These are phyloP conservation scores for Abramis brama DNA, from an alignment of 2,113 vertebrate species.

Conservation along the genomic window DNA sequence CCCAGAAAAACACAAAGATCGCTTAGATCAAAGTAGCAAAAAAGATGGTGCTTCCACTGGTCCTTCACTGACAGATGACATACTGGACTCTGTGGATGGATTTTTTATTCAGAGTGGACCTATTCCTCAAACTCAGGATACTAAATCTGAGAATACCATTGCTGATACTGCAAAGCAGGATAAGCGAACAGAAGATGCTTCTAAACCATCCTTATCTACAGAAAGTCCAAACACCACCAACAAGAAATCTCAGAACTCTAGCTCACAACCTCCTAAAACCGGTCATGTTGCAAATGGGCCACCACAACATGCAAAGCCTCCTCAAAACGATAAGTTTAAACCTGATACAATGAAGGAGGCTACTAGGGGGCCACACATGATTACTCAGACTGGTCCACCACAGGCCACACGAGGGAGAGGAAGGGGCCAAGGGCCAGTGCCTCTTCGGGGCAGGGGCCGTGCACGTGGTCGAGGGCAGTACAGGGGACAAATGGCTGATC, in stretches of 20 bases:
- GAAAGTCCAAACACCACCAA: background rate
- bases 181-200: conserved; percentile 44
- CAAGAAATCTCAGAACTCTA: conserved; percentile 56
- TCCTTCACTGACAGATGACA: conserved; percentile 69
- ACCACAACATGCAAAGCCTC: conserved; percentile 68
- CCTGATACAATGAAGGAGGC: conserved; percentile 69
- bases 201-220: conserved; percentile 47
- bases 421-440: conserved; percentile 63
- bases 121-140: conserved; percentile 74
- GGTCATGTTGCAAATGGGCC: conserved; percentile 39
- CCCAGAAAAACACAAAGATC: conserved; percentile 44
- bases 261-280: conserved; percentile 34
- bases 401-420: conserved; percentile 62
- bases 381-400: conserved; percentile 55
- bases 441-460: conserved; percentile 58
- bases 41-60: background rate
- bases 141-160: conserved; percentile 13
- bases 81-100: conserved; percentile 62
- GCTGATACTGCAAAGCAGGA: conserved; percentile 42
- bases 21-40: conserved; percentile 40
- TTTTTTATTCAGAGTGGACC: conserved; percentile 79
- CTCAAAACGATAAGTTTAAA: conserved; percentile 73
- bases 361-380: conserved; percentile 57
- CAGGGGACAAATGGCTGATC: conserved; percentile 57
- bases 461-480: conserved; percentile 64